These are phyloP conservation scores for Euplexia lucipara DNA, from an alignment of 2,888 invertebrate genomes.

Conservation along the genomic window DNA sequence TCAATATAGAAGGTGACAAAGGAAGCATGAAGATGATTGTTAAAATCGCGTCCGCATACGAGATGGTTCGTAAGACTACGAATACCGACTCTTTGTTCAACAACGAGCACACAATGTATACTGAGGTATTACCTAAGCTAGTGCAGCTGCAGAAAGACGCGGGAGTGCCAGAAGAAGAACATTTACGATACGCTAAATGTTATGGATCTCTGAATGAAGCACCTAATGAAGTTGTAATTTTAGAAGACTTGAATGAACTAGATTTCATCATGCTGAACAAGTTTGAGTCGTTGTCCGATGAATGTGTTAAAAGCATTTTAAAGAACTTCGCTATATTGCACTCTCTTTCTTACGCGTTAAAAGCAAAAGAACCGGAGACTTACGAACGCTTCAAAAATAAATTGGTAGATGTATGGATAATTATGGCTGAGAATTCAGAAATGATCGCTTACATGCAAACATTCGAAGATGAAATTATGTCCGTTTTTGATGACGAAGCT, in stretches of 20 bases:
- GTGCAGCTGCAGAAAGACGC: constrained; percentile 69
- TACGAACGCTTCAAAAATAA: constrained; percentile 47
- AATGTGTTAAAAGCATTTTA: constrained; percentile 68
- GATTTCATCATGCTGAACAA: constrained; percentile 72
- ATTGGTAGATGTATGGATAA: constrained; percentile 5
- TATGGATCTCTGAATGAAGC: constrained; percentile 69
- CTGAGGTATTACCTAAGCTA: constrained; percentile 70
- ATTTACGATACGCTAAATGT: constrained; percentile 69
- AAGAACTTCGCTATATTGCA: constrained; percentile 75
- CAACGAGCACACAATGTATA: constrained; percentile 74
- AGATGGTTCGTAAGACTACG: constrained; percentile 54
- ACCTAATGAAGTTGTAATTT: constrained; percentile 71
- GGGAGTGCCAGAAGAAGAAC: constrained; percentile 67
- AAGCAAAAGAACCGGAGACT: constrained; percentile 67
- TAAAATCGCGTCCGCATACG: constrained; percentile 71
- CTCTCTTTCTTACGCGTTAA: constrained; percentile 75
- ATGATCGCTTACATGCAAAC: not conserved
- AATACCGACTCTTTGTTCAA: constrained; percentile 62
- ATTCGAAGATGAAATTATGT: not conserved
- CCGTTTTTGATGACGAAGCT: constrained; percentile 14
- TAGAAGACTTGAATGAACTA: constrained; percentile 74
- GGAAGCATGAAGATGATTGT: constrained; percentile 68
- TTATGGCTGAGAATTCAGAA: not conserved
- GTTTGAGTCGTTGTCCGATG: constrained; percentile 66
- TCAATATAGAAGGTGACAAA: constrained; percentile 64